phyloP scores from a whole-genome alignment of 2,113 vertebrate genomes.

The Seriola aureovittata region DNA sequence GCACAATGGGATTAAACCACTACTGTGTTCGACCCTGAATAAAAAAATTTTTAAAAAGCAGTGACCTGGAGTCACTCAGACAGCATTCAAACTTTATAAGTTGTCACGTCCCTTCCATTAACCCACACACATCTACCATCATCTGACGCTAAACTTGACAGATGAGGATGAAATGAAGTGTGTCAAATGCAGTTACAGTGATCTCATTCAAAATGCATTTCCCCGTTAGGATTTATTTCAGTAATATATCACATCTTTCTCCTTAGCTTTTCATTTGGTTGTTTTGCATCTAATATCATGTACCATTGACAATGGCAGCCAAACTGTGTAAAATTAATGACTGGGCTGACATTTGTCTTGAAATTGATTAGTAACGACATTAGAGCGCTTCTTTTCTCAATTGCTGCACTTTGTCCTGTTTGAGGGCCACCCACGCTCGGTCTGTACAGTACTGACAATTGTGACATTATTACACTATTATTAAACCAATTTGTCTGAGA shows the following conservation, averaged over 20 bases:
- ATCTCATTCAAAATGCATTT: conserved; percentile 85
- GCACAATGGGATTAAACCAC: neutral
- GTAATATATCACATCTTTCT: conserved; percentile 88
- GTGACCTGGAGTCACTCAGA: conserved; percentile 66
- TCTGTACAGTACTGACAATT: conserved; percentile 63
- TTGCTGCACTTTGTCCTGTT: conserved; percentile 83
- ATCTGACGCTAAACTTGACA: conserved; percentile 85
- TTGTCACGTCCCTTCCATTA: conserved; percentile 86
- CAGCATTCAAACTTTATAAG: conserved; percentile 82
- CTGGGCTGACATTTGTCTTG: conserved; percentile 81
- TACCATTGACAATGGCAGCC: conserved; percentile 82
- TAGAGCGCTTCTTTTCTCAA: conserved; percentile 78
- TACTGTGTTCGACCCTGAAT: neutral
- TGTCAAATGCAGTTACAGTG: conserved; percentile 88
- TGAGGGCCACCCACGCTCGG: conserved; percentile 45
- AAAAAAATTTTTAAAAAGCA: conserved; percentile 13
- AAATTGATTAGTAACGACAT: conserved; percentile 87
- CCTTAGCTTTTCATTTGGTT: conserved; percentile 88
- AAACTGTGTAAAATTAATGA: conserved; percentile 89
- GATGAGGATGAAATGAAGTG: conserved; percentile 93
- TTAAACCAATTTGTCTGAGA: conserved; percentile 60
- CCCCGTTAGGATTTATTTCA: conserved; percentile 87
- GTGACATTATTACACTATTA: conserved; percentile 54
- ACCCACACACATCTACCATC: conserved; percentile 86
- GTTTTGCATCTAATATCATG: conserved; percentile 89